Conservation (phyloP, 92 coral and sea anemone species). For the Ricordea florida region DNA sequence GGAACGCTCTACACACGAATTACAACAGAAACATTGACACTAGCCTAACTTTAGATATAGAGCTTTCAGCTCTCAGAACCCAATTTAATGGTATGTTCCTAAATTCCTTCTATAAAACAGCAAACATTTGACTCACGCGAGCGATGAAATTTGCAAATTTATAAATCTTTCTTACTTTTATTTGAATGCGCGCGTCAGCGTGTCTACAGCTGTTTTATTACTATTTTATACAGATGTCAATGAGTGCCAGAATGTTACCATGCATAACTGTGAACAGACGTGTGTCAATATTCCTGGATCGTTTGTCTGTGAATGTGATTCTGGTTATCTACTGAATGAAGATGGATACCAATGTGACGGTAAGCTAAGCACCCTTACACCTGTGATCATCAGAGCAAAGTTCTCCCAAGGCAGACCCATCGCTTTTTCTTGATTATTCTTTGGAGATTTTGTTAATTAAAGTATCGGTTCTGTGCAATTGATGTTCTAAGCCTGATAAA, state of each 20-base stretch:
- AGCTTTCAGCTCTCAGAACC: too few relatives aligned
- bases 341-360: constrained; percentile 46
- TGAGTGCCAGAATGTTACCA: constrained; percentile 29
- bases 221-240: constrained; percentile 32
- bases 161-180: background rate
- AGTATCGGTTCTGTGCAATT: too few relatives aligned
- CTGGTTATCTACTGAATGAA: constrained; percentile 43
- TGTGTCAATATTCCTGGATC: constrained; percentile 67
- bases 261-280: constrained; percentile 31
- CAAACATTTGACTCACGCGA: background rate
- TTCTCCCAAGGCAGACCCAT: too few relatives aligned
- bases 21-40: too few relatives aligned
- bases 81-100: too few relatives aligned
- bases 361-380: too few relatives aligned
- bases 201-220: background rate
- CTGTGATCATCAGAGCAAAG: too few relatives aligned
- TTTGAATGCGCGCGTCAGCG: background rate
- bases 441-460: too few relatives aligned
- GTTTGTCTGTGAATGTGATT: constrained; percentile 33
- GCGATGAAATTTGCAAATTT: background rate
- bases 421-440: too few relatives aligned
- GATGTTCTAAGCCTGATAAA: too few relatives aligned
- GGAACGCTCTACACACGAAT: too few relatives aligned
- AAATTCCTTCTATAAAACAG: background rate
- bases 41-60: too few relatives aligned